phyloP scores from a whole-genome alignment of 2,797 vertebrate genomes.

The Chelonia mydas region DNA sequence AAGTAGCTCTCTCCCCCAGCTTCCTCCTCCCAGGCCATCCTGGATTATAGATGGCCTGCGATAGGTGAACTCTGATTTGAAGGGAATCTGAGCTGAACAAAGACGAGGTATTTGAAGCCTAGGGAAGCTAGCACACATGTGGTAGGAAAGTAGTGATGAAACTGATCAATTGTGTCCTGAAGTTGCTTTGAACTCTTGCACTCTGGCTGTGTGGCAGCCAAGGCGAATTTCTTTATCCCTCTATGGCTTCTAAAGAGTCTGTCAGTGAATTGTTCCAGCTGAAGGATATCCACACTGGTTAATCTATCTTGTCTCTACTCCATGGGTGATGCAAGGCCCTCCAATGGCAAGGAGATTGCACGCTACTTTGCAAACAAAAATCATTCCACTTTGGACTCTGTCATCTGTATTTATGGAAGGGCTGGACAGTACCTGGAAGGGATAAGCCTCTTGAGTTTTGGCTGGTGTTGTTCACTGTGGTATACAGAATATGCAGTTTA shows the following conservation, averaged over 20 bases:
- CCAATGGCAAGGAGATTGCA: not conserved
- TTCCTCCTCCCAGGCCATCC: not conserved
- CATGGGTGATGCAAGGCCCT: not conserved
- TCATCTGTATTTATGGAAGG: rapidly evolving
- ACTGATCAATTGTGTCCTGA: not conserved
- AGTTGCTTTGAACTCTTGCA: not conserved
- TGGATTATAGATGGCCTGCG: not conserved
- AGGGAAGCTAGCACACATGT: not conserved
- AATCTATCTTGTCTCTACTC: not conserved
- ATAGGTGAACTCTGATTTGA: not conserved
- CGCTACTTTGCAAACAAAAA: not conserved
- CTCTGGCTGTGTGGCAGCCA: not conserved
- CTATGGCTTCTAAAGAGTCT: not conserved
- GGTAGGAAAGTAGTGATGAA: too few species aligned
- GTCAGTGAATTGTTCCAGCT: not conserved
- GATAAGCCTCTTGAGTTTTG: not conserved
- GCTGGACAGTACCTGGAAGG: not conserved
- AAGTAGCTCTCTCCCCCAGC: not conserved
- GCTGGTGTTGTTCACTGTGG: not conserved
- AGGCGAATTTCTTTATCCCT: not conserved
- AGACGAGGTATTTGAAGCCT: not conserved
- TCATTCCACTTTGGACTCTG: not conserved
- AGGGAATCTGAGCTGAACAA: not conserved
- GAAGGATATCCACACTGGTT: not conserved
- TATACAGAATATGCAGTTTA: not conserved